Conservation (phyloP, 2,888 invertebrate genomes). For the Abscondita cerata region DNA sequence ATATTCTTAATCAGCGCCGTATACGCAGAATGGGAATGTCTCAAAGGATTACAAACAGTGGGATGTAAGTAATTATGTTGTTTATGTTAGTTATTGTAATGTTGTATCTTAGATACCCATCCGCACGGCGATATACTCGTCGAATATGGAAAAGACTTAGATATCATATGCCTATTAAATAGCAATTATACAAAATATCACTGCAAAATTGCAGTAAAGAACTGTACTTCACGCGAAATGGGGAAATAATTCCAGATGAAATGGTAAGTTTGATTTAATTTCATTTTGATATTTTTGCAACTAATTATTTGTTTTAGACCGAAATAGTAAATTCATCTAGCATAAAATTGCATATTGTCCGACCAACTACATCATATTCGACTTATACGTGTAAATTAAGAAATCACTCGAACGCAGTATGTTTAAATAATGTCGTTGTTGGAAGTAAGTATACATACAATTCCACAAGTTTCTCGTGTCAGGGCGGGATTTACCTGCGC, state of each 20-base stretch:
- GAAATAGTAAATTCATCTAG: conserved; percentile 69
- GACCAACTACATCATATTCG: conserved; percentile 62
- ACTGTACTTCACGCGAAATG: conserved; percentile 59
- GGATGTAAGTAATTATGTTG: conserved; percentile 35
- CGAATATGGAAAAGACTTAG: conserved; percentile 66
- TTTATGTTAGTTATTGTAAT: conserved; percentile 1
- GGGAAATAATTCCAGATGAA: conserved; percentile 55
- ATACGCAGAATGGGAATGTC: conserved; percentile 18
- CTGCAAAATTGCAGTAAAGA: conserved; percentile 60
- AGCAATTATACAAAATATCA: conserved; percentile 58
- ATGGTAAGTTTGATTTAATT: conserved; percentile 47
- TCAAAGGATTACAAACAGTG: conserved; percentile 17
- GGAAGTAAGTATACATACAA: conserved; percentile 67
- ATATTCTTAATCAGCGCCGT: background rate
- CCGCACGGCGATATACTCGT: conserved; percentile 59
- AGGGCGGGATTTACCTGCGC: too few species aligned
- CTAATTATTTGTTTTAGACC: conserved; percentile 49
- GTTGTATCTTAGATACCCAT: conserved; percentile 49
- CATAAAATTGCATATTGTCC: conserved; percentile 63
- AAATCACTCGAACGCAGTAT: conserved; percentile 54
- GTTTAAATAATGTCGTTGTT: conserved; percentile 64
- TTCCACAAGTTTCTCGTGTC: too few species aligned
- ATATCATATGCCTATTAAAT: conserved; percentile 69
- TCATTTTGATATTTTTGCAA: background rate
- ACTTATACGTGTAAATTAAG: conserved; percentile 65